Base-by-base conservation (phyloP, 2,888 invertebrate genomes). In the Antheraea assamensis region DNA sequence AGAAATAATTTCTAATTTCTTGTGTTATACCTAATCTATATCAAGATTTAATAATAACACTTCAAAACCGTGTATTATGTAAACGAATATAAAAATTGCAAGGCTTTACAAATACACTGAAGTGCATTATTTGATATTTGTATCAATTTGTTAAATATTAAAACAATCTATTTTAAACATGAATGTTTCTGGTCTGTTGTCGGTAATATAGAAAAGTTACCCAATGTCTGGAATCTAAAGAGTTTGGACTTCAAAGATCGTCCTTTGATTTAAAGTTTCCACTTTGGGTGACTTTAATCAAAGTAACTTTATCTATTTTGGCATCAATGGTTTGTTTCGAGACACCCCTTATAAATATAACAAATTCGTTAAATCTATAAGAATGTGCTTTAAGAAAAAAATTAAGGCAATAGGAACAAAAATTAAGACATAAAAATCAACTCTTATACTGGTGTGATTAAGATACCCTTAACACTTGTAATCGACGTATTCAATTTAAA, bases 261-360 rank as follows among this genome's bases (percentile, higher is more conserved):
- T 82, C 80, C 80, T 83, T 83, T 82, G 82, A 83, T 84, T 82
- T 80, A 75, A 80, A 85, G 81, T 82, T 82, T 80, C 78, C 31
- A n/a, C 68, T 68, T 66, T 31, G 66, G 75, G 80, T 78, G 77
- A 82, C 82, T 85, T 86, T 84, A 85, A 86, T 86, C 84, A 83
- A 83, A 84, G 83, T 82, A 80, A 84, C 83, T 85, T 85, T 84
- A 83, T 83, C 82, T 84, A 81, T 84, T 83, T 83, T 78, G 78
- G 80, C 79, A 76, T 80, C 80, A 82, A 83, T 79, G 79, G 80
- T 78, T 83, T 78, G 79, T 77, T 78, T 76, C 76, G 74, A 80
- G 77, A 77, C 76, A 74, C 76, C 74, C 35, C 35, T 35, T 35
- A 77, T 77, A 74, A 76, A 76, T 75, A 68, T 77, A 75, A 74